These are phyloP conservation scores for Eurytoma adleriae DNA, from an alignment of 2,888 invertebrate genomes.

Conservation along the genomic window DNA sequence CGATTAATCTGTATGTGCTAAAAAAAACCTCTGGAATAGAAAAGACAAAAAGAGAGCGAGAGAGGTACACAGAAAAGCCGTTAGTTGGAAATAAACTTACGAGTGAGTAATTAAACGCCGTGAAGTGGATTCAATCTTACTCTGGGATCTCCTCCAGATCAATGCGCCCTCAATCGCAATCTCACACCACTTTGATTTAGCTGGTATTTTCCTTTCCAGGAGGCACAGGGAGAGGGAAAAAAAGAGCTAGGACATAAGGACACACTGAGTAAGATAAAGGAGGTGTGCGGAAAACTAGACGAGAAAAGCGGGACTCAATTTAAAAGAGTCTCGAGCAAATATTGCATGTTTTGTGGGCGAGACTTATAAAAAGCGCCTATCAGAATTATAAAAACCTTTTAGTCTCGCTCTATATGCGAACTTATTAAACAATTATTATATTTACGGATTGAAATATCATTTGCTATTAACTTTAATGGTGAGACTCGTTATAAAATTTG, in stretches of 20 bases:
- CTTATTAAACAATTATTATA: too few species aligned
- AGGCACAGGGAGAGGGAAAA: background rate
- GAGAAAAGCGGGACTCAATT: background rate
- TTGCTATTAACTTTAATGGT: too few species aligned
- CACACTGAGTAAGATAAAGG: background rate
- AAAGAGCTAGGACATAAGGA: background rate
- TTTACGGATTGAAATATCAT: too few species aligned
- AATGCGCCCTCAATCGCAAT: constrained; percentile 31
- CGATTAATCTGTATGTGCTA: constrained; percentile 14
- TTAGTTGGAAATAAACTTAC: constrained; percentile 62
- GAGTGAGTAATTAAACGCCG: constrained; percentile 61
- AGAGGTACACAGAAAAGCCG: constrained; percentile 51
- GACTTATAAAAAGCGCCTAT: constrained; percentile 25
- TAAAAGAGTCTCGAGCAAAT: background rate
- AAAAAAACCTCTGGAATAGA: background rate
- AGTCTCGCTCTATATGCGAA: too few species aligned
- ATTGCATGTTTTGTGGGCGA: constrained; percentile 41
- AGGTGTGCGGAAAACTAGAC: background rate
- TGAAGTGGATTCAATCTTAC: constrained; percentile 60
- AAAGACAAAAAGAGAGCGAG: background rate
- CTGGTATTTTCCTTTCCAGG: background rate
- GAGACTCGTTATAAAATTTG: too few species aligned
- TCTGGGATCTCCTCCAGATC: constrained; percentile 12
- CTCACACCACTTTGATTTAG: constrained; percentile 33
- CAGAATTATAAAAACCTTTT: too few species aligned